phyloP scores from a whole-genome alignment of 1,140 invertebrate genomes.

The Calephelis virginiensis region DNA sequence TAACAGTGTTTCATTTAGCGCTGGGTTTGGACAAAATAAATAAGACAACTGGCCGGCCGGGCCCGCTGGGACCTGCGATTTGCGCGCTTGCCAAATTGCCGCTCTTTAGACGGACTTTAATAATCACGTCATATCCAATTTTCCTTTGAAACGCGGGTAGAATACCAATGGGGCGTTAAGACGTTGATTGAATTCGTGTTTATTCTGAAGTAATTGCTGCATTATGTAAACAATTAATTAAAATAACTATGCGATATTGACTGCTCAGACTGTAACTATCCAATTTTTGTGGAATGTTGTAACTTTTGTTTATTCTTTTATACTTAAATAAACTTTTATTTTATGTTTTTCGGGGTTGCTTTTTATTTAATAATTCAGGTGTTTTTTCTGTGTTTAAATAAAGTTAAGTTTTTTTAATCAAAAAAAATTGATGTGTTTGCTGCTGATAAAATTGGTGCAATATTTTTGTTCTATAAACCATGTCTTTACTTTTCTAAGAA shows the following conservation, averaged over 20 bases:
- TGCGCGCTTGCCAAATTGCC: constrained; percentile 64
- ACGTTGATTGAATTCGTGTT: constrained; percentile 41
- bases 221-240: constrained; percentile 5
- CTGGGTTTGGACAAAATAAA: constrained; percentile 54
- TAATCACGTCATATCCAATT: constrained; percentile 76
- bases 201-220: constrained; percentile 17
- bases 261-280: no score
- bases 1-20: neutral
- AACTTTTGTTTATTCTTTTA: no score
- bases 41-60: constrained; percentile 44
- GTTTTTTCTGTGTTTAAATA: no score
- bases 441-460: no score
- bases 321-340: no score
- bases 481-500: no score
- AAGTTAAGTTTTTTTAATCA: no score
- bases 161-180: constrained; percentile 57
- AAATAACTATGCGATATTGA: constrained; percentile 3
- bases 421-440: no score
- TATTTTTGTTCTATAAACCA: no score
- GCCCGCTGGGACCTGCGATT: constrained; percentile 56
- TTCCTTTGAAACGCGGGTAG: constrained; percentile 52
- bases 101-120: constrained; percentile 70
- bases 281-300: no score
- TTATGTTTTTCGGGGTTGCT: no score
- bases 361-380: no score